Evolutionary conservation across 2,113 vertebrate species (phyloP), one percentile per base, ranked within the genome.

Genomic region (Dasyurus viverrinus): DNA sequence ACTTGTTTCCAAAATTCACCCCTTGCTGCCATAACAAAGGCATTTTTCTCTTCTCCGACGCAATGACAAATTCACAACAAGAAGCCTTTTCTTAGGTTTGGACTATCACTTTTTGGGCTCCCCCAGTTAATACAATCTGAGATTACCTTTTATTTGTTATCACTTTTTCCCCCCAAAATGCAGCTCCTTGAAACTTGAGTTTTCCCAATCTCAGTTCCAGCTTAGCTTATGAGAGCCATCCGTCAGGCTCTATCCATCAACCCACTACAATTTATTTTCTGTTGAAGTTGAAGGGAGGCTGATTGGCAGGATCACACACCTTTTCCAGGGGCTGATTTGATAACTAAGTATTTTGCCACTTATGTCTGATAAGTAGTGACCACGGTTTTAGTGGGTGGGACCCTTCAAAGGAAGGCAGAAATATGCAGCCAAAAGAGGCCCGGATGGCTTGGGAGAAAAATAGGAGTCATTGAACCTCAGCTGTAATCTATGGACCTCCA

Each of bases 21-120:
- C 98, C 98, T 98, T 97, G 97, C 97, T 98, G 36, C 96, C 97
- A 98, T 98, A 98, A 98, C 98, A 98, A 98, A 99, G 97, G 97
- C 98, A 98, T 98, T 98, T 94, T 97, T 97, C 94, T 96, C 95
- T 95, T 95, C 95, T 97, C 91, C 0, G 30, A 97, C 97, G 98
- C 98, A 98, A 98, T 98, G 97, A 98, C 97, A 98, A 98, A 98
- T 98, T 99, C 98, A 98, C 97, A 96, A 94, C 97, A 96, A 94
- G 95, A 94, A 97, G 97, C 98, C 97, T 98, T 98, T 98, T 96
- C 98, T 98, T 97, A 97, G 97, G 96, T 98, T 98, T 98, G 97
- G 98, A 98, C 97, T 94, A 53, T 98, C 97, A 98, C 96, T 98
- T 98, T 97, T 98, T 98, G 97, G 98, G 98, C 91, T 55, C 96